Base-by-base conservation (phyloP, 2,113 vertebrate genomes). In the Daboia siamensis region DNA sequence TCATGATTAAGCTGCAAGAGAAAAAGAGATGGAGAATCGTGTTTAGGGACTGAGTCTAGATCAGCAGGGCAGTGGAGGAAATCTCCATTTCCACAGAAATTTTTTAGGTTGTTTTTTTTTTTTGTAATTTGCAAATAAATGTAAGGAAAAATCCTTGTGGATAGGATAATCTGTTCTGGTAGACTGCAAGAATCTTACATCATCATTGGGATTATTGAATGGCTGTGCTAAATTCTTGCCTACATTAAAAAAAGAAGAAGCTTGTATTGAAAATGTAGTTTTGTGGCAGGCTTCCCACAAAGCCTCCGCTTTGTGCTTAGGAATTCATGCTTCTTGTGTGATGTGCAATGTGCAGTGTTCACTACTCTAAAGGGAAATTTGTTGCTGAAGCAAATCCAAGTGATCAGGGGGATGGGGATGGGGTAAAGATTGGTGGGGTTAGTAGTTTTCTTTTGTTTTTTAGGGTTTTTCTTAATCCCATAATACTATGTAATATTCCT, bases 1-100 rank as follows among this genome's bases (percentile, higher is more conserved):
- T 88, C 91, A 94, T 46, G 57, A 7, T 24, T 90, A 55, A 84
- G 87, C 91, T n/a, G 9, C 26, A 3, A 90, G 13, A 87, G 48
- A 74, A 86, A 24, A 51, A 51, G 24, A 89, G 46, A 57, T 80
- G 33, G 44, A 84, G 17, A 88, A 0, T 0, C 3, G 0, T 55
- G 85, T 21, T 1, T 0, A 93, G 39, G 12, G 94, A 90, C 1
- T 86, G 56, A 94, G 89, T 92, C 52, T 90, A 95, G 48, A 85
- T 85, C 29, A 84, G 3, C 33, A 39, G 26, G 24, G 2, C 87
- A 17, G 20, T 57, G 46, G 17, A 89, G 39, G 11, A 92, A 74
- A 11, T 26, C 11, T 48, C 9, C 29, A 84, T 24, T 89, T 84
- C 44, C 39, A 64, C 7, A 87, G 44, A 61, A 26, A 23, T 87